Conservation (phyloP, 2,888 invertebrate genomes). For the Panopea generosa region DNA sequence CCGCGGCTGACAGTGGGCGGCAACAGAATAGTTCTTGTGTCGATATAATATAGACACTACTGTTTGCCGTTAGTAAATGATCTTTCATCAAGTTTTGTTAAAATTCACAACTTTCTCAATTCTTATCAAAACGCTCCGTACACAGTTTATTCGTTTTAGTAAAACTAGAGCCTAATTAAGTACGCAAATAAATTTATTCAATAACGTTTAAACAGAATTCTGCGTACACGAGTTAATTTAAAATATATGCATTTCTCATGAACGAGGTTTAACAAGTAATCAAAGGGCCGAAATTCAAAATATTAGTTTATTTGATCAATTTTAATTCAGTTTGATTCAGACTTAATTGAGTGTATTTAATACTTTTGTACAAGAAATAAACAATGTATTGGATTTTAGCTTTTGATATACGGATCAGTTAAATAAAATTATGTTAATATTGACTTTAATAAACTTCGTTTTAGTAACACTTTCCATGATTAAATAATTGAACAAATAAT, state of each 20-base stretch:
- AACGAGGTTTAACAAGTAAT: conserved; percentile 16
- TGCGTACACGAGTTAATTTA: not conserved
- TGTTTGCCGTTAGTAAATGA: conserved; percentile 58
- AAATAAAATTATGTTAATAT: conserved; percentile 30
- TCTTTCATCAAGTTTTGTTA: conserved; percentile 51
- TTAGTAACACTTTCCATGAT: not conserved
- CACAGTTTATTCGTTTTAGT: conserved; percentile 30
- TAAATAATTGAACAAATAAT: too few relatives aligned
- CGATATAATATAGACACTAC: conserved; percentile 48
- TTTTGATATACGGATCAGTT: conserved; percentile 8
- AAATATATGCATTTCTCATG: conserved; percentile 38
- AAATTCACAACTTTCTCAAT: conserved; percentile 45
- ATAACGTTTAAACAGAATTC: not conserved
- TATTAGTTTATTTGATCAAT: conserved; percentile 47
- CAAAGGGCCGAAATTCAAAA: conserved; percentile 40
- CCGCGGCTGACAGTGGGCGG: conserved; percentile 23
- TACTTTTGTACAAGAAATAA: conserved; percentile 23
- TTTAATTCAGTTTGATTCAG: conserved; percentile 25
- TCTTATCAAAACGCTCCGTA: conserved; percentile 35
- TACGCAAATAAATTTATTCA: conserved; percentile 10
- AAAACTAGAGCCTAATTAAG: conserved; percentile 12
- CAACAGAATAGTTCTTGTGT: conserved; percentile 15
- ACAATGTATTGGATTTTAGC: not conserved
- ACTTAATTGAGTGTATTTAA: conserved; percentile 35
- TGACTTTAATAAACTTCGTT: conserved; percentile 4